Conservation (phyloP, 2,113 vertebrate species). For the Martes martes region DNA sequence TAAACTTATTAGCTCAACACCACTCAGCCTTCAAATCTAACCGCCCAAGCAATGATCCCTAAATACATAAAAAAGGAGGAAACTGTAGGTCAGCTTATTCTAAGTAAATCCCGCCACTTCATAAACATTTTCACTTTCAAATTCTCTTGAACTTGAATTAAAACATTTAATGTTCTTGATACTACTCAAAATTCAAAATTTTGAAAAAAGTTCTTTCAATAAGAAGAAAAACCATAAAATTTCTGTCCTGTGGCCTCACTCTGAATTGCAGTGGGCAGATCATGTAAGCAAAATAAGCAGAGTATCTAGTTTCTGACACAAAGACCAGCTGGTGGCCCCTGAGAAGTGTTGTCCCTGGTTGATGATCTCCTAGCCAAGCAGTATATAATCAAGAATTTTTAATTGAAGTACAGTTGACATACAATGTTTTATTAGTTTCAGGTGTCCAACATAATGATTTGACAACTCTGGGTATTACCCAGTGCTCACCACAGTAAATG, state of each 20-base stretch:
- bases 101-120: background rate
- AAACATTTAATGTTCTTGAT: background rate
- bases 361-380: background rate
- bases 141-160: conserved; percentile 5
- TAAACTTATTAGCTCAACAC: background rate
- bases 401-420: background rate
- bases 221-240: background rate
- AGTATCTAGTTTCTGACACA: background rate
- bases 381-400: background rate
- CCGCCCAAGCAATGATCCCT: background rate
- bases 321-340: background rate
- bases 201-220: background rate
- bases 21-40: background rate
- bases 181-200: background rate
- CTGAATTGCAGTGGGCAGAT: background rate
- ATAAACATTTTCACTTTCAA: background rate
- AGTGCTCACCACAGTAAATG: background rate
- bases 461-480: background rate
- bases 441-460: background rate
- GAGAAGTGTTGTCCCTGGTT: background rate
- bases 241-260: background rate
- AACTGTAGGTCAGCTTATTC: background rate
- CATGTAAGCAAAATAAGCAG: background rate
- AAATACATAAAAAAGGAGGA: background rate
- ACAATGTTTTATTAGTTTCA: background rate